Base-by-base conservation (phyloP, 64 coral and sea anemone genomes). In the Exaiptasia diaphana region DNA sequence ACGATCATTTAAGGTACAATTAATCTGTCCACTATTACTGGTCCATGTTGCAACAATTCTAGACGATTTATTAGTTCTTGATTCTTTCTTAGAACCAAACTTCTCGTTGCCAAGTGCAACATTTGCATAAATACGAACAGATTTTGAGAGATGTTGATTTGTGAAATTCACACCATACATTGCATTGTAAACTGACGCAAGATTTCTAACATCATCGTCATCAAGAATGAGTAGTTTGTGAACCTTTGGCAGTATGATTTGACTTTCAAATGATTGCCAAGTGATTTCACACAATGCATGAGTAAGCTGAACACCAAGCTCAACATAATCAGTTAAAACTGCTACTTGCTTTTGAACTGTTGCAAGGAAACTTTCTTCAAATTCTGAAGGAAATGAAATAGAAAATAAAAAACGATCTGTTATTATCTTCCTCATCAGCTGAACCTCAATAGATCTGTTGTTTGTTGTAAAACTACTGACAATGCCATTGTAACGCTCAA, bases 401-500 rank as follows among this genome's bases (percentile, higher is more conserved):
- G 62, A 36, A 67, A 67, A 36, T 18, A 67, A 36, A 36, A 29
- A 67, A 36, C 62, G 43, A 22, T 76, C 24, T 9, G 41, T 49
- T 8, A 29, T 45, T 38, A 82, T 53, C 13, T 45, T 27, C 33
- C 63, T 10, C 60, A 82, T 82, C 32, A 82, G 45, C 27, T 82
- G 62, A 46, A 82, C 50, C 46, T 82, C 79, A 15, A 82, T 63
- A 21, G 62, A 68, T 11, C 18, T 44, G 56, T 85, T 50, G 68
- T 85, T 85, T 4, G 68, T 62, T 1, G 7, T 22, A 36, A 35
- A 35, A 20, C 45, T 52, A 38, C 62, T 44, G 30, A 82, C 4
- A 15, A 68, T 64, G 6, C 79, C 79, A 82, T 82, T 82, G 18
- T 69, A 82, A 12, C 64, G 22, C 30, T 85, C 68, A 85, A 85